Evolutionary conservation across 2,888 invertebrate genomes (phyloP).

Genomic region (Drosophila trichaetosa): DNA sequence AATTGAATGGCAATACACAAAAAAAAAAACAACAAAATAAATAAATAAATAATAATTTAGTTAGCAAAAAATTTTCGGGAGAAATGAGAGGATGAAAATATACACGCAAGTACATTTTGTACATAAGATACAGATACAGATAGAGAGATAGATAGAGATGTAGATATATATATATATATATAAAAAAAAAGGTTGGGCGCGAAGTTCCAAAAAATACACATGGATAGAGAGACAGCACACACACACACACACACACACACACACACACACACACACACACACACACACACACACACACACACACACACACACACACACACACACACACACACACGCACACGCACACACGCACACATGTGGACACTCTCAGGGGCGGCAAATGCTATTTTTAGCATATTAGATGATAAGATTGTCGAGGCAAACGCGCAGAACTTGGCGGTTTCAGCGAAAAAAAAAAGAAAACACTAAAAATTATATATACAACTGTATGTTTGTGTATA

Average conservation of each 20-base stretch:
- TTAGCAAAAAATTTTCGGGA: conserved; percentile 61
- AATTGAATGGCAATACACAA: conserved; percentile 35
- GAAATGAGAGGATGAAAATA: conserved; percentile 25
- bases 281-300: not conserved
- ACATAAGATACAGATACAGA: conserved; percentile 26
- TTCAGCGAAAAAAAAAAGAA: conserved; percentile 53
- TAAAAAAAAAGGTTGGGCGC: conserved; percentile 65
- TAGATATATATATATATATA: conserved; percentile 24
- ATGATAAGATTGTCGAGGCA: conserved; percentile 73
- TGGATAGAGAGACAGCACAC: conserved; percentile 26
- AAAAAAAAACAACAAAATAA: conserved; percentile 27
- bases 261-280: conserved; percentile 26
- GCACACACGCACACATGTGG: conserved; percentile 27
- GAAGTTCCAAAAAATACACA: conserved; percentile 46
- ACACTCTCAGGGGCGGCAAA: conserved; percentile 62
- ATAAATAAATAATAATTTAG: conserved; percentile 44
- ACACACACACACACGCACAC: conserved; percentile 17
- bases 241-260: conserved; percentile 1
- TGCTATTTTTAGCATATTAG: conserved; percentile 74
- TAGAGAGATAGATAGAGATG: conserved; percentile 37
- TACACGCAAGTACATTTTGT: conserved; percentile 39
- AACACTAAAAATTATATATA: conserved; percentile 38
- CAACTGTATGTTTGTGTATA: conserved; percentile 27
- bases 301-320: conserved; percentile 21
- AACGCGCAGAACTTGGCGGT: conserved; percentile 73